Conservation (phyloP, 1,140 invertebrate species). For the Drosophila subobscura region DNA sequence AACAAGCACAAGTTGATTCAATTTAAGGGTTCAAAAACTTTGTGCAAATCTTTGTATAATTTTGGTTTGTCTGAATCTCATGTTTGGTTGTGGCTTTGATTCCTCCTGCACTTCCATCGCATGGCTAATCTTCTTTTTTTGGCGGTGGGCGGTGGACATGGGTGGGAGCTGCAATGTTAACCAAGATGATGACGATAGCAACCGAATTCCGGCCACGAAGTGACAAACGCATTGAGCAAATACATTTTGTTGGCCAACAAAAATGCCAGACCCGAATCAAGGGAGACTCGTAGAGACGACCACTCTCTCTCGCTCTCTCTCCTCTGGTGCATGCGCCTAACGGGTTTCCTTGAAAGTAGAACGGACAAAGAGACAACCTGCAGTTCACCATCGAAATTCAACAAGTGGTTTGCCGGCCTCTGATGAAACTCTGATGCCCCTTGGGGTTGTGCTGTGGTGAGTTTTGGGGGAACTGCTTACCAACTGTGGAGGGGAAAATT, state of each 20-base stretch:
- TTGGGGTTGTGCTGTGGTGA: conserved; percentile 1
- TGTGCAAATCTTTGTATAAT: conserved; percentile 19
- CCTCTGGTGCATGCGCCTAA: conserved; percentile 29
- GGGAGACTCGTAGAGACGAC: neutral
- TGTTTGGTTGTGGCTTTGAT: conserved; percentile 37
- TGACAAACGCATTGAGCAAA: conserved; percentile 55
- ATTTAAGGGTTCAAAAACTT: conserved; percentile 5
- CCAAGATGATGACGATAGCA: conserved; percentile 36
- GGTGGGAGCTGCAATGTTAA: conserved; percentile 25
- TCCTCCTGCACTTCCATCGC: conserved; percentile 9
- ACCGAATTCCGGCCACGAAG: conserved; percentile 56
- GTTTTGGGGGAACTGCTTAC: conserved; percentile 13
- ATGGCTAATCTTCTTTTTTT: conserved; percentile 5
- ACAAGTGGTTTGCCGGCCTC: conserved; percentile 65
- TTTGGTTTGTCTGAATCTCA: conserved; percentile 31
- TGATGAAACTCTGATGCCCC: neutral
- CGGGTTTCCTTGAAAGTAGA: conserved; percentile 8
- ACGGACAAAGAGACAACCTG: conserved; percentile 14
- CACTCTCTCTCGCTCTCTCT: conserved; percentile 1
- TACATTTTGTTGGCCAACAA: conserved; percentile 56
- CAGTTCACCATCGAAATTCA: conserved; percentile 36
- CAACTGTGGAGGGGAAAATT: conserved; percentile 2
- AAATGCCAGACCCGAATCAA: conserved; percentile 29
- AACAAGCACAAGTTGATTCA: conserved; percentile 1
- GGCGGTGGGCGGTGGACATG: neutral